Evolutionary conservation across 2,888 invertebrate species (phyloP).

Genomic region (Scaptomyza cyrtandrae): DNA sequence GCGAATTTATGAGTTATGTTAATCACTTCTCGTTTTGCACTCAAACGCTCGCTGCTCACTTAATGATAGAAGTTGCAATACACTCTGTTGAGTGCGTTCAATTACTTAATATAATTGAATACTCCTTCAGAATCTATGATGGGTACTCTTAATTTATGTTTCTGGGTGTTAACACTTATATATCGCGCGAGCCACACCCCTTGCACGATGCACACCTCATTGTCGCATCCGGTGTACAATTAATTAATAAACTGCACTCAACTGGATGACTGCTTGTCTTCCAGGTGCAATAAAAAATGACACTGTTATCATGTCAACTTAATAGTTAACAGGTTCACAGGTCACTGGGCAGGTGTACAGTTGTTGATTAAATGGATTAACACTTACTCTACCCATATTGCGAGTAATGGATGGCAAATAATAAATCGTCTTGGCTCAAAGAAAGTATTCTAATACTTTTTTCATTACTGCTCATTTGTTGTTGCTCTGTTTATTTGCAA

Average conservation of each 20-base stretch:
- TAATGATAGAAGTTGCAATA: constrained; percentile 4
- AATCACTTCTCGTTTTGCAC: constrained; percentile 44
- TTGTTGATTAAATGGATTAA: constrained; percentile 7
- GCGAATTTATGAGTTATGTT: constrained; percentile 22
- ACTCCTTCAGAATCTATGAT: constrained; percentile 5
- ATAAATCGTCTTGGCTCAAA: constrained; percentile 49
- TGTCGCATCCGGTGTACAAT: constrained; percentile 28
- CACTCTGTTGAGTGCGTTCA: constrained; percentile 32
- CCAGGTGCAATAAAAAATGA: constrained; percentile 54
- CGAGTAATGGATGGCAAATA: constrained; percentile 19
- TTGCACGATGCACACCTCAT: background rate
- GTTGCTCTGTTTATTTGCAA: constrained; percentile 30
- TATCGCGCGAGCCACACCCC: constrained; percentile 25
- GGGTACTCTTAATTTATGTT: background rate
- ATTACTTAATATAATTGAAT: constrained; percentile 73
- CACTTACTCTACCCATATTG: constrained; percentile 14
- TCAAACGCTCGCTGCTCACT: constrained; percentile 21
- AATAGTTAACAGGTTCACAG: constrained; percentile 1
- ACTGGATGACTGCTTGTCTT: constrained; percentile 65
- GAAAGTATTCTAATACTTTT: constrained; percentile 63
- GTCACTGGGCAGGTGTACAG: constrained; percentile 37
- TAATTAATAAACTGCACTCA: constrained; percentile 60
- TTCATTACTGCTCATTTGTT: constrained; percentile 52
- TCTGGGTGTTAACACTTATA: constrained; percentile 1
- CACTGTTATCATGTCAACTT: constrained; percentile 37